Base-by-base conservation (phyloP, 1,140 invertebrate species). In the Heliconius himera region DNA sequence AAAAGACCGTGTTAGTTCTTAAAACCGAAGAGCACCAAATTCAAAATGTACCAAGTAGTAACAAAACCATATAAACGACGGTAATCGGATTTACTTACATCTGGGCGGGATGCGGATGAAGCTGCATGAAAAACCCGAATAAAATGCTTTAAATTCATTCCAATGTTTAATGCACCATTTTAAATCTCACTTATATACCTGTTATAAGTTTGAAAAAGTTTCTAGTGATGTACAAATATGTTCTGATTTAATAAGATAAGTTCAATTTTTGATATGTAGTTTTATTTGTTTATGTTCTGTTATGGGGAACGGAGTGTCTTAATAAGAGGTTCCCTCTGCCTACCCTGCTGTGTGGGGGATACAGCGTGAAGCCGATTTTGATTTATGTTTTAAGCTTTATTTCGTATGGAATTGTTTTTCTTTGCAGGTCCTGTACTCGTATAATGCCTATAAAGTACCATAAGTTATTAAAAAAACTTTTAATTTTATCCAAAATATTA, bases 111-210 rank as follows among this genome's bases (percentile, higher is more conserved):
- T 51, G 18, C 22, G 70, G 71, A 73, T 56, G 38, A 73, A 66
- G 49, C 77, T 78, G 71, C 51, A 78, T 76, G 56, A 78, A 78
- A 78, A 78, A 73, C 33, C 38, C 29, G 78, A 79, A 38, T 29
- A 56, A 70, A 79, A 75, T 79, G 60, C 73, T 79, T 79, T 79
- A 74, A 79, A 79, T 54, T 72, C 71, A n/a, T 73, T 78, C 36
- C 70, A 77, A 77, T 77, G 76, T 79, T 41, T 70, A 79, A 60
- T 51, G 72, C 72, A 49, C 73, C 78, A 79, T 70, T 79, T 79
- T 79, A 71, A 79, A 79, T 79, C 73, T 49, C 78, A 75, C 76
- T 78, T 78, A 73, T 78, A 73, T 54, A 78, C 29, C 78, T 79
- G 78, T 75, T 75, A 79, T 79, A 75, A 74, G 75, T 75, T 73